Base-by-base conservation (phyloP, 2,888 invertebrate genomes). In the Drosophila nr. perissopoda region DNA sequence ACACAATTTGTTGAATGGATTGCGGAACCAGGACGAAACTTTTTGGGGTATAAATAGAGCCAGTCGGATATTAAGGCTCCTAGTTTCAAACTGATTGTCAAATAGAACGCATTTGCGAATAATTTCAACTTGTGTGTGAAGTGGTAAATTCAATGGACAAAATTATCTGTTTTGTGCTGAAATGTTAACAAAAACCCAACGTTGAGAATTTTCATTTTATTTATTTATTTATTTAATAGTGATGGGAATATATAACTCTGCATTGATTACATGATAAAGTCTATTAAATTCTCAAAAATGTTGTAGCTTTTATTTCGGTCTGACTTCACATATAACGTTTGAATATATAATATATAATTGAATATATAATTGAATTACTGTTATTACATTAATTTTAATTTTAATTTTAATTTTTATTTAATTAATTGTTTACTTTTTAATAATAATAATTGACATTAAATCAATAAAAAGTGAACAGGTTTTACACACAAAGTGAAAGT, bases 11-110 rank as follows among this genome's bases (percentile, higher is more conserved):
- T 36, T 42, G 25, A 76, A 76, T 46, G 61, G 57, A 68, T 74
- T 62, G 33, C 38, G 49, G 40, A 25, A n/a, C 3, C 42, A 77
- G 62, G 52, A 68, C 49, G 58, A 42, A 8, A 42, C 4, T 2
- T 57, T 57, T 34, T 61, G 40, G 52, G 70, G 80, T 89, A 85
- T 85, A 85, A 85, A 85, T 85, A 85, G 86, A 31, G 67, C 63
- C 53, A 60, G 29, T 31, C 42, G 10, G 36, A 31, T 13, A 38
- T 6, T 2, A 40, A 53, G 60, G 27, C 36, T 72, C 53, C 61
- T 70, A 85, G 86, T 85, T 73, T 18, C 67, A 54, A 59, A 58
- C 54, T 57, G 69, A 49, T 51, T 60, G 76, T 36, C 62, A 61
- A 57, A 56, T 52, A 54, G n/a, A 33, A 48, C 10, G 40, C 38